Percentiles rank a stretch among this genome's conserved stretches.
phyloP scores from a whole-genome alignment of 2,888 invertebrate genomes.

The Philaethria dido region DNA sequence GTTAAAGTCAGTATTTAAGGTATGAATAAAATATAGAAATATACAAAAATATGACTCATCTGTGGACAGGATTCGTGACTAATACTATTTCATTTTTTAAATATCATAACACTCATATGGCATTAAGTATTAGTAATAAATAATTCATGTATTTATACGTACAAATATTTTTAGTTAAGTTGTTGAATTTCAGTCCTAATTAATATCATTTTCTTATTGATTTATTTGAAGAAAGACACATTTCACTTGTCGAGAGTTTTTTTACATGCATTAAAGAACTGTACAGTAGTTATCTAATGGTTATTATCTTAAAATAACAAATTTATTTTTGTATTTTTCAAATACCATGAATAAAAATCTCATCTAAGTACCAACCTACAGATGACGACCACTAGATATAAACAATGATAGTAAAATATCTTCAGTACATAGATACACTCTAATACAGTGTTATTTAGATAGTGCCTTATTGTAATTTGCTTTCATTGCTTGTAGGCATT shows the following conservation, averaged over 20 bases:
- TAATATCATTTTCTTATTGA: neutral
- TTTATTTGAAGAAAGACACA: neutral
- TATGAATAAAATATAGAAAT: slow-evolving; percentile 18
- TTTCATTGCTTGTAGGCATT: neutral
- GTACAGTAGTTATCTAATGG: neutral
- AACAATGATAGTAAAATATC: neutral
- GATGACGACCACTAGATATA: neutral
- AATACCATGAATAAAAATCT: too few species aligned
- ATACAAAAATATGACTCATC: slow-evolving; percentile 1
- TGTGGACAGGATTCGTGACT: neutral
- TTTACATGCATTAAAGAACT: neutral
- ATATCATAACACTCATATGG: neutral
- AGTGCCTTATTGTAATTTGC: slow-evolving; percentile 7
- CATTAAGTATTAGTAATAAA: neutral
- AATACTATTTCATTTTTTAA: neutral
- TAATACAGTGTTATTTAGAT: neutral
- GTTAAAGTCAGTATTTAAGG: slow-evolving; percentile 5
- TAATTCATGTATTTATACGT: neutral
- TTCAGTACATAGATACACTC: neutral
- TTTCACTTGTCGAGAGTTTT: neutral
- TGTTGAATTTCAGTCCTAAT: neutral
- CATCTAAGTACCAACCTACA: neutral
- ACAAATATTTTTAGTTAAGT: neutral
- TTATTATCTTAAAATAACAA: too few species aligned
- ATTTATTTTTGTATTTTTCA: too few species aligned